Percentiles rank a stretch among this genome's conserved stretches.
These are phyloP conservation scores for Stenichneumon culpator DNA, from an alignment of 2,888 invertebrate species.

Conservation along the genomic window DNA sequence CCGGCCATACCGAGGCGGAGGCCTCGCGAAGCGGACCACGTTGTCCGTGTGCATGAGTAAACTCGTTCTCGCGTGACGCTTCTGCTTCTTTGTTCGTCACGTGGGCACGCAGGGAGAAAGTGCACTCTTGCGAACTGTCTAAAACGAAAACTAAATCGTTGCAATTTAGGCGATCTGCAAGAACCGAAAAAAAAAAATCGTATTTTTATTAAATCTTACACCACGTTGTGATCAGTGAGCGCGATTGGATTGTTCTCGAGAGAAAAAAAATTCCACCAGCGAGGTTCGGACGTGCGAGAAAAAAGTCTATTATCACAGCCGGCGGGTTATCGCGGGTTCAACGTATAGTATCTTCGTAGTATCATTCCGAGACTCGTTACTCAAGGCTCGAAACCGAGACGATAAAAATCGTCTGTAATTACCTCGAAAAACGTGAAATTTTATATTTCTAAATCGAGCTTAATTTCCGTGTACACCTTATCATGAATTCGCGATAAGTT, in stretches of 20 bases:
- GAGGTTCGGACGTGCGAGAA: neutral
- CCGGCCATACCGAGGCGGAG: neutral
- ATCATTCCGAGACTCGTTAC: neutral
- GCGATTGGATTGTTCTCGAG: neutral
- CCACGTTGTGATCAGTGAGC: neutral
- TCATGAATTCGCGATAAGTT: constrained; percentile 14
- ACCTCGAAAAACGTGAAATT: neutral
- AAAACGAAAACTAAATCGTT: too few relatives aligned
- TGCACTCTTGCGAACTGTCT: neutral
- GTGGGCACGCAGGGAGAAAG: neutral
- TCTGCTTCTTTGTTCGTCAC: constrained; percentile 4
- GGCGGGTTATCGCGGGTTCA: constrained; percentile 39
- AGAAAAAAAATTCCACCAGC: neutral
- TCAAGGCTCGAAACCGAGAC: neutral
- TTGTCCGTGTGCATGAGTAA: neutral
- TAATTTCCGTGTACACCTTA: neutral
- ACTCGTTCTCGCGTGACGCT: neutral
- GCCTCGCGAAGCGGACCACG: constrained; percentile 1
- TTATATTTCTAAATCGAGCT: neutral
- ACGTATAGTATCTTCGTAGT: neutral
- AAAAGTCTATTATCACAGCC: neutral
- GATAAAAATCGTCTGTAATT: neutral
- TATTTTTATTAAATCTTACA: neutral
- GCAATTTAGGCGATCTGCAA: neutral
- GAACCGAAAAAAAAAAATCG: neutral